A percentile compares a stretch with the other conserved stretches of the same genome.
Conservation (phyloP, 2,113 vertebrate species). For the Hipposideros armiger region DNA sequence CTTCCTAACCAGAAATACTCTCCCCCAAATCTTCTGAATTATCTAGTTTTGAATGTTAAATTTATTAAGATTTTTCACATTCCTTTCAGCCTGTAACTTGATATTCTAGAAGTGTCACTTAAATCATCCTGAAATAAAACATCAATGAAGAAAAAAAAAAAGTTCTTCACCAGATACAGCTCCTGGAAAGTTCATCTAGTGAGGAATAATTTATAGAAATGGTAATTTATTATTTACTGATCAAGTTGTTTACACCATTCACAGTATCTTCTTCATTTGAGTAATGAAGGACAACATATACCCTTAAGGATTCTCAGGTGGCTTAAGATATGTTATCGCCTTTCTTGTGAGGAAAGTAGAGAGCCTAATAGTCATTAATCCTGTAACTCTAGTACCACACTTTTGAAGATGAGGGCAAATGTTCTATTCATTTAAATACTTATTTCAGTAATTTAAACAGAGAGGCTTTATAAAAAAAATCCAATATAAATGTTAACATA, state of each 20-base stretch:
- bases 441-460: slow-evolving; percentile 49
- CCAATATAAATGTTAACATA: neutral
- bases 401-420: slow-evolving; percentile 18
- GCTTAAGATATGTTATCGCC: slow-evolving; percentile 11
- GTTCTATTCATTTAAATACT: slow-evolving; percentile 23
- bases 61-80: slow-evolving; percentile 12
- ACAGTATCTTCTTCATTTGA: neutral
- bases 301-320: neutral
- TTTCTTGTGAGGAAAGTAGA: slow-evolving; percentile 42
- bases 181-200: slow-evolving; percentile 30
- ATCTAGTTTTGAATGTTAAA: slow-evolving; percentile 9
- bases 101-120: slow-evolving; percentile 33
- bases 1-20: slow-evolving; percentile 32
- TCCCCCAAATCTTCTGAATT: neutral
- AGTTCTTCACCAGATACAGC: neutral
- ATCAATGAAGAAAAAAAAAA: neutral
- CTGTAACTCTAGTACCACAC: slow-evolving; percentile 23
- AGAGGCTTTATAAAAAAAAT: slow-evolving; percentile 1
- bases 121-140: slow-evolving; percentile 67
- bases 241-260: neutral
- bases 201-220: slow-evolving; percentile 54
- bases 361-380: neutral
- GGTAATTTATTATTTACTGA: slow-evolving; percentile 61
- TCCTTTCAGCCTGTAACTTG: slow-evolving; percentile 34
- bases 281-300: neutral